Conservation (phyloP, 35 echinoderm and acorn worm genomes). For the Apostichopus japonicus region DNA sequence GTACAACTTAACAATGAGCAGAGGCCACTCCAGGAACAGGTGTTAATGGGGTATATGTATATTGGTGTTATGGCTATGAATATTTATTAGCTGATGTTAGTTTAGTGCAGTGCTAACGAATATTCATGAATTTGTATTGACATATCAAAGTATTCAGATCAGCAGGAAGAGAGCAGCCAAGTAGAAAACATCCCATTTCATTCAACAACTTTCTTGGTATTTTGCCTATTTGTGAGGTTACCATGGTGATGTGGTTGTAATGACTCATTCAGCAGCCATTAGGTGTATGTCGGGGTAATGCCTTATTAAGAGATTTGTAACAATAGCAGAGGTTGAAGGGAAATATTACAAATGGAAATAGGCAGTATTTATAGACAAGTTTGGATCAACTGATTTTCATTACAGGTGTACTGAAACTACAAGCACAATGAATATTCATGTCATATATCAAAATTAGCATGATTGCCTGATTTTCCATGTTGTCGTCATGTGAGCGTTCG, state of each 20-base stretch:
- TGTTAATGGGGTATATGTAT: background rate
- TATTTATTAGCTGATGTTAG: too few species aligned
- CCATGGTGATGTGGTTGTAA: background rate
- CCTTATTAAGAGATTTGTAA: too few species aligned
- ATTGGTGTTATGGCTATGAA: too few species aligned
- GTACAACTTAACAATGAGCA: background rate
- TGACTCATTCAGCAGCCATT: background rate
- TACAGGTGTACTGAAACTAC: slow-evolving; percentile 16
- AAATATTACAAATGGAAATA: too few species aligned
- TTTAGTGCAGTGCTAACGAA: too few species aligned
- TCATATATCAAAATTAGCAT: slow-evolving; percentile 19
- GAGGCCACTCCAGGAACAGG: too few species aligned
- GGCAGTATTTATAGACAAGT: background rate
- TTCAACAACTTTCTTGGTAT: background rate
- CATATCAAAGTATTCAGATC: too few species aligned
- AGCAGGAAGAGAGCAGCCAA: too few species aligned
- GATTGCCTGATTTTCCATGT: background rate
- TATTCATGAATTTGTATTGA: too few species aligned
- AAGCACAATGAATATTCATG: slow-evolving; percentile 20
- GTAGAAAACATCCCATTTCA: background rate
- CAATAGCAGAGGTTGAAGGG: background rate
- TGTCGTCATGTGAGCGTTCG: too few species aligned
- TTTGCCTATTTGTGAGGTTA: background rate
- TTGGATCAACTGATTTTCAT: background rate
- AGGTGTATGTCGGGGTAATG: too few species aligned